Percentiles rank a stretch among this genome's conserved stretches.
Conservation (phyloP, 2,888 invertebrate genomes). For the Subacronicta megacephala region DNA sequence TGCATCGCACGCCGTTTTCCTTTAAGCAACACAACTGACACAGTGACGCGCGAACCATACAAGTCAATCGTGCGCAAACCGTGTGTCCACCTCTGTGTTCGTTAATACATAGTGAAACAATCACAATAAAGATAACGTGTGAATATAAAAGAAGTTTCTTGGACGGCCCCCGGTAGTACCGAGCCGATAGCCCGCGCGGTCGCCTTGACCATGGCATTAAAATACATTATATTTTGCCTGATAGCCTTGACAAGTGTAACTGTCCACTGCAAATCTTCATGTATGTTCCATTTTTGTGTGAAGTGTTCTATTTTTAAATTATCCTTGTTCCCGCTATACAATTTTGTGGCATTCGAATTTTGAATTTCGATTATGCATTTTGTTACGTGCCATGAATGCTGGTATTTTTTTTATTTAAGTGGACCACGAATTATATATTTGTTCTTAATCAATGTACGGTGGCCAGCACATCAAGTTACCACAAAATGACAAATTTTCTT, state of each 20-base stretch:
- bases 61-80: slow-evolving; percentile 23
- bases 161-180: slow-evolving; percentile 66
- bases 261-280: slow-evolving; percentile 77
- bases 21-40: slow-evolving; percentile 28
- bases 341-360: slow-evolving; percentile 6
- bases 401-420: no score
- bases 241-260: slow-evolving; percentile 73
- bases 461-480: no score
- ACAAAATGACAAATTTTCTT: no score
- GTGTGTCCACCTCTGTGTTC: slow-evolving; percentile 39
- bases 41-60: slow-evolving; percentile 24
- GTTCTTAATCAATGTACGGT: slow-evolving; percentile 15
- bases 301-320: slow-evolving; percentile 22
- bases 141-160: slow-evolving; percentile 78
- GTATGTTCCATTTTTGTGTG: slow-evolving; percentile 69
- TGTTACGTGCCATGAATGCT: no score
- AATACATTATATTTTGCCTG: slow-evolving; percentile 66
- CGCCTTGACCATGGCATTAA: slow-evolving; percentile 83
- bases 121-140: slow-evolving; percentile 65
- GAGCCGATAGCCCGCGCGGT: slow-evolving; percentile 73
- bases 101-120: slow-evolving; percentile 40
- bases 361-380: neutral
- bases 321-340: neutral
- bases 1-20: slow-evolving; percentile 27
- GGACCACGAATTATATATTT: no score